Evolutionary conservation across 1,140 invertebrate genomes (phyloP).

Genomic region (Euwallacea fornicatus): DNA sequence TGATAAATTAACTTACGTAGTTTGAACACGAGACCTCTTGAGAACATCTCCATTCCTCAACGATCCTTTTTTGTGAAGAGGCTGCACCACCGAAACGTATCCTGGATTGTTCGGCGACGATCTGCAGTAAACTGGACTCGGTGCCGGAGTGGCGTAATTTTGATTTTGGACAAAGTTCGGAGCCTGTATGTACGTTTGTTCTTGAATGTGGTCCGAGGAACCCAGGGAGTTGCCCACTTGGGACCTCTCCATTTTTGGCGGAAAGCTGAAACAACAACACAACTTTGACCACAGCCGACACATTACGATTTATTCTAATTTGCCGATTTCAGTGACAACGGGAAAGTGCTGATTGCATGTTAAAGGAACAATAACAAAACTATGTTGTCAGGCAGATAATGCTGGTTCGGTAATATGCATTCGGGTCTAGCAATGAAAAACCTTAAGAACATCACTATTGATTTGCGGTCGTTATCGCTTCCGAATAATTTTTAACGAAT

Average conservation of each 20-base stretch:
- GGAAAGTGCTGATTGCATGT: too few species aligned
- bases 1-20: constrained; percentile 57
- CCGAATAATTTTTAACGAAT: too few species aligned
- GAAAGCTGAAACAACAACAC: constrained; percentile 56
- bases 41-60: constrained; percentile 70
- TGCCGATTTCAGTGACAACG: too few species aligned
- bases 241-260: constrained; percentile 61
- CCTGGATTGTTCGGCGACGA: constrained; percentile 56
- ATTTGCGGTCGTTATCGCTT: too few species aligned
- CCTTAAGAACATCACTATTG: too few species aligned
- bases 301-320: constrained; percentile 5
- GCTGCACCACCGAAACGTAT: constrained; percentile 56
- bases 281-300: constrained; percentile 31
- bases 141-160: constrained; percentile 56
- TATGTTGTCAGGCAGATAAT: too few species aligned
- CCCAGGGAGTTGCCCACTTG: constrained; percentile 49
- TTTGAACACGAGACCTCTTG: constrained; percentile 67
- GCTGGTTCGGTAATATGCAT: too few species aligned
- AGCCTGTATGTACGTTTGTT: constrained; percentile 53
- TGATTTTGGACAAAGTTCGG: constrained; percentile 59
- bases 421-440: too few species aligned
- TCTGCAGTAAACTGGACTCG: constrained; percentile 54
- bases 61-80: constrained; percentile 66
- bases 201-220: constrained; percentile 48
- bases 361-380: too few species aligned